Conservation (phyloP, 2,113 vertebrate species). For the Centropristis striata region DNA sequence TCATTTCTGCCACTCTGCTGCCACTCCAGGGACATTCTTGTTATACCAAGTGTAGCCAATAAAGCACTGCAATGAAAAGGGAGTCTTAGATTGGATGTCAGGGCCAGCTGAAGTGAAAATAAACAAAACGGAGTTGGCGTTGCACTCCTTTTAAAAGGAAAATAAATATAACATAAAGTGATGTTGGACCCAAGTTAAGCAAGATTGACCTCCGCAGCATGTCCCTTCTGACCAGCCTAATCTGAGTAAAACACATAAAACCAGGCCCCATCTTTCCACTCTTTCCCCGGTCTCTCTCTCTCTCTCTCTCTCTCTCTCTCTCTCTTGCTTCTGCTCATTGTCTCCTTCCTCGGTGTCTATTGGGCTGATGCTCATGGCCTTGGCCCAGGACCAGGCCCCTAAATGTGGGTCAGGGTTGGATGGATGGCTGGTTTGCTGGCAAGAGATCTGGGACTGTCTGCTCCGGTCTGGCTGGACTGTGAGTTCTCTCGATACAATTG, state of each 20-base stretch:
- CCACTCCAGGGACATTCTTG: conserved; percentile 39
- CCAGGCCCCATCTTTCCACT: not conserved
- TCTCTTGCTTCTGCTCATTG: conserved; percentile 19
- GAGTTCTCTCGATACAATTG: conserved; percentile 19
- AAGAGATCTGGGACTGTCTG: conserved; percentile 41
- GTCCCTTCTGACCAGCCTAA: not conserved
- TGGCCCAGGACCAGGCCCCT: conserved; percentile 43
- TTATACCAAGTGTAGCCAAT: conserved; percentile 31
- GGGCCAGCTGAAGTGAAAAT: conserved; percentile 21
- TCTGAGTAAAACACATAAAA: conserved; percentile 26
- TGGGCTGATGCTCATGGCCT: conserved; percentile 32
- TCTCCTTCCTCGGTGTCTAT: conserved; percentile 11
- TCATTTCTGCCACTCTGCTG: conserved; percentile 36
- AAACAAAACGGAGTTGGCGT: conserved; percentile 17
- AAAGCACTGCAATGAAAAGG: conserved; percentile 41
- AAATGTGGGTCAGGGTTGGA: conserved; percentile 55
- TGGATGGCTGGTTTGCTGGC: conserved; percentile 58
- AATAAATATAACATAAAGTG: conserved; percentile 3
- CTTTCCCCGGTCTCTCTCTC: not conserved
- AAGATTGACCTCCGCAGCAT: not conserved
- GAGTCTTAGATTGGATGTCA: conserved; percentile 25
- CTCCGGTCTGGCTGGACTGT: conserved; percentile 32
- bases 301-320: too few relatives aligned
- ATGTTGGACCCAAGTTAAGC: conserved; percentile 3
- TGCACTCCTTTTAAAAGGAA: not conserved